Base-by-base conservation (phyloP, 2,888 invertebrate species). In the Bembecia ichneumoniformis region DNA sequence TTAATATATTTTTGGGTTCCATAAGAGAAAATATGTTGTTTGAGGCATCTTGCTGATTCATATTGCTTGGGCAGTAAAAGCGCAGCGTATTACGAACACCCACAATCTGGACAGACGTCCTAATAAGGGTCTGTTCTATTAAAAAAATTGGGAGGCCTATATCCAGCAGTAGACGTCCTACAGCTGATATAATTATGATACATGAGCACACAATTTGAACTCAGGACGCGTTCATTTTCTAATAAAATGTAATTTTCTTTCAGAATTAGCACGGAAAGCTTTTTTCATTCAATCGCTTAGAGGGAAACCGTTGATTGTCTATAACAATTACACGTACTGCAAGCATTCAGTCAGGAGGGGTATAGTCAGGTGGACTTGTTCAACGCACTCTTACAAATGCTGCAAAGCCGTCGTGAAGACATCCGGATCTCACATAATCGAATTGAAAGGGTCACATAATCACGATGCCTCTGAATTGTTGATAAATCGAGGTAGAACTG, bases 381-480 rank as follows among this genome's bases (percentile, higher is more conserved):
- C 87, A 0, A 87, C 86, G 0, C 87, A 87, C 56, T 77, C 82
- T 1, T 81, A 83, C 53, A 83, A 80, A 57, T 78, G 79, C 52
- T 87, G 86, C 58, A 83, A 82, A 48, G 86, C 83, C 0, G 76
- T 86, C 0, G 77, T 86, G 36, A 84, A 86, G 61, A 86, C 87
- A 0, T 58, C 57, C 0, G 82, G 78, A 0, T 51, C 59, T 1
- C 64, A 72, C 14, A 86, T 87, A 40, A 75, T 84, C 2, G 74
- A 77, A 53, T 68, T 81, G 0, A 80, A 80, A 47, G 86, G 83
- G 0, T 49, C 43, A 9, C 86, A 87, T 50, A 86, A 86, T 49
- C 87, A 87, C 48, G 77, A 82, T n/a, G 77, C 82, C 1, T 66
- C 81, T 1, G 71, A 77, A 14, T 57, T 86, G 1, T 61, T 71